Evolutionary conservation across 2,113 vertebrate genomes (phyloP).

Genomic region (Periophthalmodon schlosseri): DNA sequence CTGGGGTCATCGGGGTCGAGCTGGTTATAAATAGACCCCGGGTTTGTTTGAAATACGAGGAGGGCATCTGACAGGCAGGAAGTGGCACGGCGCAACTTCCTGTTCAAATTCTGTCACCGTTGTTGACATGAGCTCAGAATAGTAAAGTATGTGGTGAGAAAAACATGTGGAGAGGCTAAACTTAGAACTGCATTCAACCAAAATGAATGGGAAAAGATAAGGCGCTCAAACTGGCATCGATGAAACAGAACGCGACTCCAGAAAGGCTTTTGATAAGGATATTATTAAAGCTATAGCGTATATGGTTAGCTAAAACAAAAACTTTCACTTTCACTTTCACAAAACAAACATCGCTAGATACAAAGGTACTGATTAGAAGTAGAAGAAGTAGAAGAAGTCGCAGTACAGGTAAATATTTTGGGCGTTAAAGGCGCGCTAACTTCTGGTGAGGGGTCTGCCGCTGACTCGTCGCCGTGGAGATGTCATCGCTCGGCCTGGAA

Average conservation of each 20-base stretch:
- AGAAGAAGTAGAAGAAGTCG: too few relatives aligned
- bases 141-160: slow-evolving; percentile 28
- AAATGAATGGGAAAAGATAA: background rate
- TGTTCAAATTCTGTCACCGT: slow-evolving; percentile 48
- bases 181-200: slow-evolving; percentile 30
- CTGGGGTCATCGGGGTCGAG: slow-evolving; percentile 13
- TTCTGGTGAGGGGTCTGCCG: too few relatives aligned
- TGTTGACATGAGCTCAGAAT: slow-evolving; percentile 54
- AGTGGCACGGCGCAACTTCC: slow-evolving; percentile 61
- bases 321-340: background rate
- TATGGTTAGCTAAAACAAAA: background rate
- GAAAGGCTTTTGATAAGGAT: too few relatives aligned
- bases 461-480: too few relatives aligned
- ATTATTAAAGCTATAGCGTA: too few relatives aligned
- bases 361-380: too few relatives aligned
- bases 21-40: slow-evolving; percentile 20
- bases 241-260: background rate
- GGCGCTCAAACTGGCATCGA: background rate
- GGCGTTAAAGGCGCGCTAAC: too few relatives aligned
- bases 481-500: too few relatives aligned
- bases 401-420: too few relatives aligned
- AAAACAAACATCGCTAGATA: too few relatives aligned
- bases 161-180: slow-evolving; percentile 31
- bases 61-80: slow-evolving; percentile 41
- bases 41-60: slow-evolving; percentile 26